Base-by-base conservation (phyloP, 1,140 invertebrate species). In the Trachymyrmex septentrionalis region DNA sequence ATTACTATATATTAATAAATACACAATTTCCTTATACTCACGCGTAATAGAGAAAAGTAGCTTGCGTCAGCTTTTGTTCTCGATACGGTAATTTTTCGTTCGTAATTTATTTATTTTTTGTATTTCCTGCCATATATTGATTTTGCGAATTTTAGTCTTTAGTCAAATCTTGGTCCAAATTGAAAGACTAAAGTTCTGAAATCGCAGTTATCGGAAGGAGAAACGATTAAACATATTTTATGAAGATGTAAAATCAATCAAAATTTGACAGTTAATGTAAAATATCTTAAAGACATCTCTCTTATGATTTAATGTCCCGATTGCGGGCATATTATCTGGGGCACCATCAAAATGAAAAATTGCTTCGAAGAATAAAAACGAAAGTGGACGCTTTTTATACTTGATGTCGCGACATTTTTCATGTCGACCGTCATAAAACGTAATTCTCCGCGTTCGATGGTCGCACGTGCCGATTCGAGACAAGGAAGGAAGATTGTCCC, bases 401-500 rank as follows among this genome's bases (percentile, higher is more conserved):
- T 53, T 14, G 44, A 85, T 16, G 38, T 77, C 14, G 44, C 14
- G 24, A 77, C 50, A 27, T 73, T 71, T 69, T 57, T 67, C 64
- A 53, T 55, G 27, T 66, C 50, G 10, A 61, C 14, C n/a, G n/a
- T 85, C 59, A 34, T 55, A n/a, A 48, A 48, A 27, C 24, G 30
- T 27, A 38, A 53, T 55, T 34, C 44, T 24, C 44, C 48, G 19
- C 53, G 53, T 64, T 55, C 44, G 48, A 53, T 66, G 73, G 21
- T 19, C 4, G 59, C 50, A 66, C 73, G 73, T 64, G 73, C 48
- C 53, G 27, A 44, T 10, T 44, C 38, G 38, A 61, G 53, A 67
- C 27, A 71, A 82, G 38, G 24, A 86, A 59, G 38, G 16, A 77
- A 55, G 21, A 67, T 55, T 27, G 38, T 59, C 44, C 82, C 44